These are phyloP conservation scores for Drosophila miranda DNA, from an alignment of 1,140 invertebrate genomes.

Conservation along the genomic window DNA sequence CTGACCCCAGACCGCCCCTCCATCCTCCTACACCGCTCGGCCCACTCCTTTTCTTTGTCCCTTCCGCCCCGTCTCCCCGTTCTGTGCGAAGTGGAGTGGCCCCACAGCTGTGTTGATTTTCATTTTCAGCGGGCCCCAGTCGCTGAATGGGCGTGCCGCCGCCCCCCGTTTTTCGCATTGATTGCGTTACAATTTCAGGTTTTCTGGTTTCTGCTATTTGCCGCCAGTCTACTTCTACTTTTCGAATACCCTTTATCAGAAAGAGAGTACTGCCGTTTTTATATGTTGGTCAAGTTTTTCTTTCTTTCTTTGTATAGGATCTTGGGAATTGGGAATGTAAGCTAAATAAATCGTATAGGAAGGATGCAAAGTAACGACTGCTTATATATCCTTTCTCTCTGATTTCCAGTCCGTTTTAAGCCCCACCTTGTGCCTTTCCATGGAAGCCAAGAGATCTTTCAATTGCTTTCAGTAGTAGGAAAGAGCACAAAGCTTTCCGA, in stretches of 20 bases:
- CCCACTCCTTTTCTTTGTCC: constrained; percentile 5
- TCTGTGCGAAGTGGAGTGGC: constrained; percentile 5
- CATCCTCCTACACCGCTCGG: not conserved
- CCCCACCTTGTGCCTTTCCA: too few species aligned
- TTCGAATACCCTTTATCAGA: not conserved
- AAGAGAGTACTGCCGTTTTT: too few species aligned
- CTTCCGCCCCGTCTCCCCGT: not conserved
- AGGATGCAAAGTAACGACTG: too few species aligned
- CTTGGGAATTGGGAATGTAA: too few species aligned
- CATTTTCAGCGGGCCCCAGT: constrained; percentile 65
- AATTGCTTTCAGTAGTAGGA: too few species aligned
- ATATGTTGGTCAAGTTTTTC: too few species aligned
- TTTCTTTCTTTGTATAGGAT: too few species aligned
- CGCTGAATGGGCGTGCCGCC: constrained; percentile 38
- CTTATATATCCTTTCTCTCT: too few species aligned
- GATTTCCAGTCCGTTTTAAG: too few species aligned
- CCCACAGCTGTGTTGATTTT: constrained; percentile 70
- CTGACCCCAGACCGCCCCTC: constrained; percentile 14
- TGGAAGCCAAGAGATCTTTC: too few species aligned
- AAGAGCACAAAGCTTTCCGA: too few species aligned
- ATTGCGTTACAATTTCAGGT: constrained; percentile 81
- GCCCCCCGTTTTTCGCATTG: constrained; percentile 70
- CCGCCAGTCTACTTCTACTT: constrained; percentile 64
- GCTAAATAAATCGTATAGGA: too few species aligned
- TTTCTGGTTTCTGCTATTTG: constrained; percentile 60